Evolutionary conservation across 1,140 invertebrate genomes (phyloP), one percentile per base, ranked within the genome.

Genomic region (Nebria ingens): DNA sequence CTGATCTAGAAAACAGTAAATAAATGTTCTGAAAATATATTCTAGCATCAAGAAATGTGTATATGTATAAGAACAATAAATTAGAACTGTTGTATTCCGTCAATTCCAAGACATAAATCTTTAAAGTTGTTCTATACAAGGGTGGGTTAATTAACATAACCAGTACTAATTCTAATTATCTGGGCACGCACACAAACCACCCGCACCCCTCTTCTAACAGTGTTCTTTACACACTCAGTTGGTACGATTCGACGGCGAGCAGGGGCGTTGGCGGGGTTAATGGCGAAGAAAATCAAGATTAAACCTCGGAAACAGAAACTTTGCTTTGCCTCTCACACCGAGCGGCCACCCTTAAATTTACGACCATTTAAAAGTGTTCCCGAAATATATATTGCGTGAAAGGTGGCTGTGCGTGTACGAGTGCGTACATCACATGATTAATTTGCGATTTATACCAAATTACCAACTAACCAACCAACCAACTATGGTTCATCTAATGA

Each of bases 221-320:
- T n/a, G n/a, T n/a, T n/a, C n/a, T n/a, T n/a, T n/a, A n/a, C n/a
- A n/a, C n/a, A n/a, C n/a, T n/a, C n/a, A n/a, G n/a, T n/a, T n/a
- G n/a, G n/a, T n/a, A n/a, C n/a, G n/a, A n/a, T n/a, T n/a, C n/a
- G n/a, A n/a, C n/a, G n/a, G n/a, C n/a, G n/a, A n/a, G n/a, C n/a
- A n/a, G n/a, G n/a, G n/a, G n/a, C n/a, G n/a, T 45, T 4, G 40
- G 15, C 40, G 40, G 9, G 40, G 6, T 45, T 45, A 45, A 45
- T 45, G 40, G 40, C 40, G 40, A 45, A 45, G 40, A 45, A 45
- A 45, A 45, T 45, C 40, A 45, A 45, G 40, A 45, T 45, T 45
- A 45, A 45, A 17, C 40, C 17, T 17, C 40, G 40, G 40, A 45
- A 45, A 45, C 15, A 17, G n/a, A n/a, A 45, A 45, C 40, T 3